Evolutionary conservation across 2,797 vertebrate species (phyloP).

Genomic region (Pseudochirops cupreus): DNA sequence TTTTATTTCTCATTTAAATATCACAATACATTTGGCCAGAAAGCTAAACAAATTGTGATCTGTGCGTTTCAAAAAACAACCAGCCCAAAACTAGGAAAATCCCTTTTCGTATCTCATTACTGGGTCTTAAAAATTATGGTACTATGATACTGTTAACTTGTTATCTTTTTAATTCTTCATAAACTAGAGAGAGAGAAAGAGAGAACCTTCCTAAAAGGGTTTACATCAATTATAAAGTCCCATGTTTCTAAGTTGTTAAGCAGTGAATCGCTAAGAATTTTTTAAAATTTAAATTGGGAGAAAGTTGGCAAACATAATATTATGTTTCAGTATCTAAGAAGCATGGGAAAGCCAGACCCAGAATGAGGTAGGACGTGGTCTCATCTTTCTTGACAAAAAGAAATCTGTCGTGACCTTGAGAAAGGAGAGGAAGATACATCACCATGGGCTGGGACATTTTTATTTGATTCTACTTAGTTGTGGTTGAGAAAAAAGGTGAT

Average conservation of each 20-base stretch:
- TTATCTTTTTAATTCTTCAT: neutral
- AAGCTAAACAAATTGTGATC: neutral
- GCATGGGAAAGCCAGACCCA: neutral
- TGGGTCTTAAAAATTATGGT: neutral
- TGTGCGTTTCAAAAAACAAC: neutral
- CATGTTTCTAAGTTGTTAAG: neutral
- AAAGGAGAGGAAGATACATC: neutral
- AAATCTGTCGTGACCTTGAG: neutral
- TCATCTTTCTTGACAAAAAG: neutral
- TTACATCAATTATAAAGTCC: neutral
- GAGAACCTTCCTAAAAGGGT: neutral
- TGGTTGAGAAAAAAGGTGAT: neutral
- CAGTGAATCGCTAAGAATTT: neutral
- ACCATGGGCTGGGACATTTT: neutral
- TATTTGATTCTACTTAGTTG: neutral
- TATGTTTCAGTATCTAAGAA: neutral
- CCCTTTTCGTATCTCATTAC: neutral
- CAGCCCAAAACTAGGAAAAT: neutral
- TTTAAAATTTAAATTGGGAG: neutral
- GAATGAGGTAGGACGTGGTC: neutral
- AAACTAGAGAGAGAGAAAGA: neutral
- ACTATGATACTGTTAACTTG: neutral
- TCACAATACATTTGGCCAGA: neutral
- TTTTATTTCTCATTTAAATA: neutral
- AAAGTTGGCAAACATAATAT: neutral